Conservation (phyloP, 1,140 invertebrate species). For the Anthonomus grandis region DNA sequence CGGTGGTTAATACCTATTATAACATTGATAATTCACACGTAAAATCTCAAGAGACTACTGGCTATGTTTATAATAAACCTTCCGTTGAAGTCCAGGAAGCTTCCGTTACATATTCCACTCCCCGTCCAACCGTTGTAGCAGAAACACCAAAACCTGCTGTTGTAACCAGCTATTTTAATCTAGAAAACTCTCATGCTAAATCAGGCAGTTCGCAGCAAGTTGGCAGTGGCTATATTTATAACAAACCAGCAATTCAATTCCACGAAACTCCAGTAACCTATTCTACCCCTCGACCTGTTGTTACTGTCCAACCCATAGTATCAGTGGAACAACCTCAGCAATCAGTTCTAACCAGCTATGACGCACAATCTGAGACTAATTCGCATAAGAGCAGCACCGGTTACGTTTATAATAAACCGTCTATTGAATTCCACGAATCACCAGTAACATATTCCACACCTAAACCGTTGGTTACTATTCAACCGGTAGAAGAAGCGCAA, state of each 20-base stretch:
- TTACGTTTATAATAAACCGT: background rate
- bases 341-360: background rate
- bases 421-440: conserved; percentile 11
- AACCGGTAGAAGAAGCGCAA: too few species aligned
- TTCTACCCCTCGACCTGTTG: conserved; percentile 7
- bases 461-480: background rate
- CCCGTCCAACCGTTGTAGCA: conserved; percentile 9
- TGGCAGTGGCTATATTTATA: conserved; percentile 14
- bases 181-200: background rate
- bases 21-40: background rate
- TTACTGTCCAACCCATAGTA: background rate
- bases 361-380: conserved; percentile 36
- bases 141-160: conserved; percentile 13
- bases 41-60: conserved; percentile 13
- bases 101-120: conserved; percentile 15
- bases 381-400: conserved; percentile 4
- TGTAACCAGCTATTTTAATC: conserved; percentile 9
- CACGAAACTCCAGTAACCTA: conserved; percentile 12
- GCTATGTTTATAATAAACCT: conserved; percentile 51
- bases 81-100: conserved; percentile 48
- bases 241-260: conserved; percentile 17
- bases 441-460: background rate
- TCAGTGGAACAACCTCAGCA: too few species aligned
- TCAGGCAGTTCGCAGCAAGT: background rate
- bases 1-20: background rate